Conservation (phyloP, 2,113 vertebrate species). For the Mormoops blainvillei region DNA sequence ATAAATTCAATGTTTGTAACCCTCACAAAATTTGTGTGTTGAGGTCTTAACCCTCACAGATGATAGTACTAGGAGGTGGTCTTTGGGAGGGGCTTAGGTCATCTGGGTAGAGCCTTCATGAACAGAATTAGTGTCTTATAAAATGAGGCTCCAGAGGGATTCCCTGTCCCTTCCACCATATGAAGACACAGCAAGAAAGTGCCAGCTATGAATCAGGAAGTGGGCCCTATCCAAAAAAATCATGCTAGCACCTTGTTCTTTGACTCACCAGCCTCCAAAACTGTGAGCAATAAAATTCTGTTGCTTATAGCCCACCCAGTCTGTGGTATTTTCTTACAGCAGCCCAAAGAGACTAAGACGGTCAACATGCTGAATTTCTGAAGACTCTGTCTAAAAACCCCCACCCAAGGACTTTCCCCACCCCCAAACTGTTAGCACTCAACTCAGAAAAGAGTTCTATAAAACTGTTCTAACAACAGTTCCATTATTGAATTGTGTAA, state of each 20-base stretch:
- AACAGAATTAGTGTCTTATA: neutral
- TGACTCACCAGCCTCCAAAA: neutral
- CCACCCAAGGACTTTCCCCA: neutral
- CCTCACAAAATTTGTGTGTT: neutral
- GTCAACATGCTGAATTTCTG: neutral
- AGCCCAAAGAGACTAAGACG: neutral
- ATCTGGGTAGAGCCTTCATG: neutral
- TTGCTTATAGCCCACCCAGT: neutral
- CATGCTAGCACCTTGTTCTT: neutral
- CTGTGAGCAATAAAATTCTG: neutral
- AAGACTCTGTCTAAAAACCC: slow-evolving; percentile 2
- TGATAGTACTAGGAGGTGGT: neutral
- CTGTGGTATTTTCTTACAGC: neutral
- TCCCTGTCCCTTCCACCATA: neutral
- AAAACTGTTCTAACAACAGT: neutral
- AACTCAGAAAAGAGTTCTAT: neutral
- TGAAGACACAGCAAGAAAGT: neutral
- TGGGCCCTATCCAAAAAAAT: neutral
- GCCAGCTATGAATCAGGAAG: neutral
- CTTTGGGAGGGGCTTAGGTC: neutral
- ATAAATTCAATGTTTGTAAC: neutral
- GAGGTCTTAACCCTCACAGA: neutral
- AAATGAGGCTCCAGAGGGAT: neutral
- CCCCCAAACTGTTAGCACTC: neutral
- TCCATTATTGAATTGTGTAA: neutral